Base-by-base conservation (phyloP, 1,140 invertebrate species). In the Papilio polytes region DNA sequence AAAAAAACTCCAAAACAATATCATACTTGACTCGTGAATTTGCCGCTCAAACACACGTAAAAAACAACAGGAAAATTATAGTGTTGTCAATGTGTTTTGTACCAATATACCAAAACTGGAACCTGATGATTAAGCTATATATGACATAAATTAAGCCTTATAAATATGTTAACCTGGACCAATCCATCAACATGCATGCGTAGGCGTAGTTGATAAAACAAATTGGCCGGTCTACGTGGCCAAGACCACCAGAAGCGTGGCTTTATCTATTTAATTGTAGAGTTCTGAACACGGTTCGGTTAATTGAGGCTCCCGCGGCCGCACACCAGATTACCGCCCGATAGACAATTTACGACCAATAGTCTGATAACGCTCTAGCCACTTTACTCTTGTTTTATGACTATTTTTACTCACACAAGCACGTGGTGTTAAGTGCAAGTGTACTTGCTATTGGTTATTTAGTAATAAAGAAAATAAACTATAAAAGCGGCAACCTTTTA, bases 201-300 rank as follows among this genome's bases (percentile, higher is more conserved):
- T 78, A 53, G 76, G 76, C 76, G 74, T 70, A 70, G 63, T 41
- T 41, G 76, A 78, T 78, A 59, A 59, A 59, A 78, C 76, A 59
- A 78, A 78, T 78, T 78, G 51, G 20, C 74, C 73, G 41, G 73
- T 15, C 26, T 26, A 15, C 48, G 74, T 76, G 74, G 48, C 13
- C 46, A 22, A 66, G 90, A 92, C 91, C 90, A 92, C 91, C 90
- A 86, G 84, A 85, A 88, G 85, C 87, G 90, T 22, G 72, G 22
- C 74, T 56, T 88, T 91, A 91, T 91, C 90, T 88, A 86, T 85
- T 87, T 89, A 90, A 92, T 91, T 88, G 87, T 88, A 81, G 85
- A 82, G 83, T 74, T 88, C 86, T 83, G 86, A 86, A 91, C 91
- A 92, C 90, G 88, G 86, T 86, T 83, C 83, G 87, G 88, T 91